A percentile compares a stretch with the other conserved stretches of the same genome.
Conservation (phyloP, 2,113 vertebrate species). For the Pteronura brasiliensis region DNA sequence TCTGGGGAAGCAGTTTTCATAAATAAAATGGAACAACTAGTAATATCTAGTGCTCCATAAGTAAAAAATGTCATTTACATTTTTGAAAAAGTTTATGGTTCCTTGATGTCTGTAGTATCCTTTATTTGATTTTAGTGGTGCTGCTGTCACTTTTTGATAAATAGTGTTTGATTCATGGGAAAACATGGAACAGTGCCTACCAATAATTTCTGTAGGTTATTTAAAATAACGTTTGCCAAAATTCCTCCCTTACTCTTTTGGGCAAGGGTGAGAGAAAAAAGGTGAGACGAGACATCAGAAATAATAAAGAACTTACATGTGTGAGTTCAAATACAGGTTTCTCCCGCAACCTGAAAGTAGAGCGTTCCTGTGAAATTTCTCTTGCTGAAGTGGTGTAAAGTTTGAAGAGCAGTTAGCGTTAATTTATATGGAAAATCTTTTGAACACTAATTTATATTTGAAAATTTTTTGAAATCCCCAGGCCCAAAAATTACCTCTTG, state of each 20-base stretch:
- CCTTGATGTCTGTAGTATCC: not conserved
- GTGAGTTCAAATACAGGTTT: not conserved
- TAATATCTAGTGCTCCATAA: not conserved
- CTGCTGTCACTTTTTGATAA: not conserved
- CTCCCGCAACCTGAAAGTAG: not conserved
- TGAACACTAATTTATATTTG: not conserved
- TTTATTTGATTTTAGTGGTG: not conserved
- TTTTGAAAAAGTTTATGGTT: not conserved
- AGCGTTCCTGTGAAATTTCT: not conserved
- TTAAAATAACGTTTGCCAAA: not conserved
- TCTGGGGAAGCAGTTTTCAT: not conserved
- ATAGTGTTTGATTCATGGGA: not conserved
- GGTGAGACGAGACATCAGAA: not conserved
- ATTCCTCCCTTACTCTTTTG: not conserved
- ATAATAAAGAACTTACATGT: not conserved
- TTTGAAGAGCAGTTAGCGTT: not conserved
- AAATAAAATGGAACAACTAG: not conserved
- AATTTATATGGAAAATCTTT: not conserved
- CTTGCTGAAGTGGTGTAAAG: not conserved
- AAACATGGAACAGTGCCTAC: not conserved
- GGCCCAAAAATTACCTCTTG: not conserved
- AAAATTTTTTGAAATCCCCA: not conserved
- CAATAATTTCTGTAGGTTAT: not conserved
- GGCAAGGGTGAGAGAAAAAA: not conserved
- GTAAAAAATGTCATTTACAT: not conserved